These are phyloP conservation scores for Noctua fimbriata DNA, from an alignment of 2,888 invertebrate species.

Conservation along the genomic window DNA sequence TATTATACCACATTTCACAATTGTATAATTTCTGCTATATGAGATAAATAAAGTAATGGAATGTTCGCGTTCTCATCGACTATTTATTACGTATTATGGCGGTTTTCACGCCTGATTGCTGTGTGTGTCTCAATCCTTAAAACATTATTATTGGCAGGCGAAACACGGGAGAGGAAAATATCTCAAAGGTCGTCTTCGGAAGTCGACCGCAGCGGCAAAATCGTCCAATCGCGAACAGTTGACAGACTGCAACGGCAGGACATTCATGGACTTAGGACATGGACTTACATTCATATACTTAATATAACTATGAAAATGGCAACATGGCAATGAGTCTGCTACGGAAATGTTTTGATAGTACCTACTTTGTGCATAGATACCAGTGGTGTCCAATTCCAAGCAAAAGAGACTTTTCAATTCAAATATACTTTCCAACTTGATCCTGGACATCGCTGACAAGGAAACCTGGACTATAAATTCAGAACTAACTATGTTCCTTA, in stretches of 20 bases:
- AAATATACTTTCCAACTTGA: background rate
- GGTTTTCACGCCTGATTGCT: background rate
- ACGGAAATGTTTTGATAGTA: no score
- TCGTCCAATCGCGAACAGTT: background rate
- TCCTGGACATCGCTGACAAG: background rate
- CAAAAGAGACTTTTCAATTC: background rate
- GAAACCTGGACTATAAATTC: background rate
- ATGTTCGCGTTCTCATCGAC: slow-evolving; percentile 1
- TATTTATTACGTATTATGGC: background rate
- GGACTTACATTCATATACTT: no score
- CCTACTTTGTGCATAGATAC: no score
- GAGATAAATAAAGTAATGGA: slow-evolving; percentile 2
- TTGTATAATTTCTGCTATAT: slow-evolving; percentile 16
- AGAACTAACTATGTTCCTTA: background rate
- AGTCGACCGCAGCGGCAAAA: background rate
- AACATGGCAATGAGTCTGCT: no score
- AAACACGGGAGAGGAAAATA: background rate
- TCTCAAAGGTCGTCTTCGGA: background rate
- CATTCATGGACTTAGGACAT: no score
- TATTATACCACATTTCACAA: background rate
- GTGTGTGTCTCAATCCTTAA: background rate
- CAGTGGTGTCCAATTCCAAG: background rate
- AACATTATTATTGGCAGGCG: background rate
- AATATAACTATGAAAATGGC: no score
- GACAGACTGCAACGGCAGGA: background rate